phyloP scores from a whole-genome alignment of 2,888 invertebrate genomes.

The Aethes cnicana region DNA sequence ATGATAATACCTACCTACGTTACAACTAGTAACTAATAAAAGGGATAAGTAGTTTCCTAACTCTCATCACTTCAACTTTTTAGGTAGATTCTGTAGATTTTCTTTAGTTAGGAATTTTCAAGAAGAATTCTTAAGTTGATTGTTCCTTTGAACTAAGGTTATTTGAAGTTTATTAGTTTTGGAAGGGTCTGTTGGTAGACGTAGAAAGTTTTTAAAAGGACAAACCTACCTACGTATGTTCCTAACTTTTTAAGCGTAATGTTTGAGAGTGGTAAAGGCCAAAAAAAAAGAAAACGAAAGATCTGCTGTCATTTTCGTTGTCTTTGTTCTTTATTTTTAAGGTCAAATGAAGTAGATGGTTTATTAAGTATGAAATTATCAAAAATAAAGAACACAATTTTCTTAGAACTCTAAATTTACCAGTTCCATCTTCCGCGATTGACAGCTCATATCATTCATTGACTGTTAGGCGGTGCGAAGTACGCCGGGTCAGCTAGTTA shows the following conservation, averaged over 20 bases:
- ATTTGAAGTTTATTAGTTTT: constrained; percentile 27
- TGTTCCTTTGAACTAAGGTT: constrained; percentile 40
- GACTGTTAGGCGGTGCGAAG: no score
- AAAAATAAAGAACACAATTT: no score
- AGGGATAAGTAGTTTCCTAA: constrained; percentile 14
- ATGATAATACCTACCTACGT: background rate
- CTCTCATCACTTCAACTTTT: background rate
- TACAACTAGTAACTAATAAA: constrained; percentile 14
- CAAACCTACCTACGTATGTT: background rate
- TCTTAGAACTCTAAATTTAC: no score
- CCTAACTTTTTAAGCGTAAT: no score
- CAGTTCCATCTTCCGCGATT: no score
- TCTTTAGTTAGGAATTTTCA: constrained; percentile 36
- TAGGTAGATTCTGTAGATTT: constrained; percentile 25
- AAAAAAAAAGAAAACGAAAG: background rate
- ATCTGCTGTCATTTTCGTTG: no score
- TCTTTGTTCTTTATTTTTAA: no score
- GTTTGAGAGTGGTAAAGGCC: no score
- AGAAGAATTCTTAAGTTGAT: constrained; percentile 37
- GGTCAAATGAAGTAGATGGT: no score
- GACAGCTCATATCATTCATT: no score
- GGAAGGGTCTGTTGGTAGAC: constrained; percentile 16
- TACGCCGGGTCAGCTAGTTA: no score
- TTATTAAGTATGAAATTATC: no score
- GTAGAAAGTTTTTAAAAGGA: constrained; percentile 5